Evolutionary conservation across 23 tunicate genomes (phyloP).

Genomic region (Trididemnum clinides): DNA sequence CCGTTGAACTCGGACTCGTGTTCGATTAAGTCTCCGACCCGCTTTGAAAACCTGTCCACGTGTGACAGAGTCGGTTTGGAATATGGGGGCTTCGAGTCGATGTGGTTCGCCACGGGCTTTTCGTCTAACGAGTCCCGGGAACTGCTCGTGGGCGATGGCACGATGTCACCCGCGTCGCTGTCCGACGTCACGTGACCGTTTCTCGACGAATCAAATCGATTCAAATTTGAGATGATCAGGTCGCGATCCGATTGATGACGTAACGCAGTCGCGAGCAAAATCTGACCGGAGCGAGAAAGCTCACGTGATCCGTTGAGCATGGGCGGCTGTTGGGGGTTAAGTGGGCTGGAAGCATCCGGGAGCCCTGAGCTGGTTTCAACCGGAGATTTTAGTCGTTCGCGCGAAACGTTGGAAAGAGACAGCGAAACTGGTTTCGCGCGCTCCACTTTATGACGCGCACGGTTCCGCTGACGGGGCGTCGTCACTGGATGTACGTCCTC

Average conservation of each 20-base stretch:
- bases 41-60: neutral
- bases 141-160: conserved; percentile 14
- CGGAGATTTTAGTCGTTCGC: neutral
- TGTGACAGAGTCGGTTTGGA: neutral
- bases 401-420: neutral
- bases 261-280: neutral
- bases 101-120: neutral
- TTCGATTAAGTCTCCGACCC: neutral
- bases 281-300: neutral
- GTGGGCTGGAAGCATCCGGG: neutral
- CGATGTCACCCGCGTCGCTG: neutral
- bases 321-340: neutral
- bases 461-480: neutral
- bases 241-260: neutral
- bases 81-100: neutral
- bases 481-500: neutral
- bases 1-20: no score
- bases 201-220: neutral
- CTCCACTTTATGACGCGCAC: neutral
- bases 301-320: neutral
- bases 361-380: neutral
- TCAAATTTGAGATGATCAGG: neutral
- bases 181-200: neutral
- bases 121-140: neutral
- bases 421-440: neutral